Evolutionary conservation across 2,888 invertebrate genomes (phyloP).

Genomic region (Strigamia crassipes): DNA sequence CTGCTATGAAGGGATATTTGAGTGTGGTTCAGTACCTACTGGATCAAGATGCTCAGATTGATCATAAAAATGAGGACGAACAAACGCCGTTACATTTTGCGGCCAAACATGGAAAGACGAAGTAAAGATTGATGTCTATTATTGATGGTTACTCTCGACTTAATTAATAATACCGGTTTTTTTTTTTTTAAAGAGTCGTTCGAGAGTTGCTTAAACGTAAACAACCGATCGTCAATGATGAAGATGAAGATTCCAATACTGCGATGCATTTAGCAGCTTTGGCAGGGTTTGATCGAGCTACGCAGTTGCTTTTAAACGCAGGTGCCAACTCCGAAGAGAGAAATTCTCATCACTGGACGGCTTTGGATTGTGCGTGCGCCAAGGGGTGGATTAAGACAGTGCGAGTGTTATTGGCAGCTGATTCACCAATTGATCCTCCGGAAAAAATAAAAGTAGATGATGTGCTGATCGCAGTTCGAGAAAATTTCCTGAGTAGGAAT

Average conservation of each 20-base stretch:
- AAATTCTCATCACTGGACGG: slow-evolving; percentile 61
- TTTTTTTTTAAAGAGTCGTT: slow-evolving; percentile 56
- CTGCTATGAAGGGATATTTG: slow-evolving; percentile 58
- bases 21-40: slow-evolving; percentile 54
- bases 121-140: slow-evolving; percentile 47
- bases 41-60: slow-evolving; percentile 58
- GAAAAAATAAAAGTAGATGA: slow-evolving; percentile 58
- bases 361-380: slow-evolving; percentile 61
- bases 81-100: slow-evolving; percentile 61
- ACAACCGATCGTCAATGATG: slow-evolving; percentile 58
- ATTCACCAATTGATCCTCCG: slow-evolving; percentile 60
- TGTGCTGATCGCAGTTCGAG: too few relatives aligned
- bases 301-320: slow-evolving; percentile 57
- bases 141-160: too few relatives aligned
- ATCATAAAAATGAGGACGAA: slow-evolving; percentile 61
- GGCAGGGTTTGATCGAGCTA: slow-evolving; percentile 59
- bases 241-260: slow-evolving; percentile 61
- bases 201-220: slow-evolving; percentile 56
- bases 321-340: slow-evolving; percentile 61
- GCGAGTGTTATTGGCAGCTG: slow-evolving; percentile 57
- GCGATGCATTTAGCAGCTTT: slow-evolving; percentile 60
- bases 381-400: slow-evolving; percentile 58
- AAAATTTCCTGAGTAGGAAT: too few relatives aligned
- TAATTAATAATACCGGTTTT: neutral
- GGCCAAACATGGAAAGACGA: slow-evolving; percentile 57